Conservation (phyloP, 2,797 vertebrate genomes). For the Prionace glauca region DNA sequence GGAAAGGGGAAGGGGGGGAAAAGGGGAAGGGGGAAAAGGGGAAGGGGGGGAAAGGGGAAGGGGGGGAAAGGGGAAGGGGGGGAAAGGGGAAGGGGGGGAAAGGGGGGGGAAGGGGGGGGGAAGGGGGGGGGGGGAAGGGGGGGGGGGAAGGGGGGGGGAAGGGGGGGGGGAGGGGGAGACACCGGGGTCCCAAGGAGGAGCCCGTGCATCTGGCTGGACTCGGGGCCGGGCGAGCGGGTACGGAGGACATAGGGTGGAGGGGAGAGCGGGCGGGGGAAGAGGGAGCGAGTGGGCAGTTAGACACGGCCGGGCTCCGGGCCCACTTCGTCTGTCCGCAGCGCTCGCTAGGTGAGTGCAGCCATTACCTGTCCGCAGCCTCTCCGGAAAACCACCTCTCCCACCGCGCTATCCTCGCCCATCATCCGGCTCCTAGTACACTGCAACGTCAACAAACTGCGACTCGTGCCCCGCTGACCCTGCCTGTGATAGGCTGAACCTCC, state of each 20-base stretch:
- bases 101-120: background rate
- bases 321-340: background rate
- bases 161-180: too few relatives aligned
- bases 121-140: rapidly evolving
- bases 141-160: background rate
- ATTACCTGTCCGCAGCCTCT: slow-evolving; percentile 20
- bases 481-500: background rate
- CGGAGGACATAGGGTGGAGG: background rate
- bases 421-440: background rate
- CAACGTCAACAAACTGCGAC: background rate
- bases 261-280: too few relatives aligned
- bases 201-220: too few relatives aligned
- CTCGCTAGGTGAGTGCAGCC: too few relatives aligned
- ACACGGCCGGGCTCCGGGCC: too few relatives aligned
- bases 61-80: too few relatives aligned
- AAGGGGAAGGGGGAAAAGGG: background rate
- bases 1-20: too few relatives aligned
- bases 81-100: too few relatives aligned
- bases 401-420: background rate
- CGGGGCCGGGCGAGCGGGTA: too few relatives aligned
- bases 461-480: background rate
- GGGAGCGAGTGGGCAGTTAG: too few relatives aligned
- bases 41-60: background rate
- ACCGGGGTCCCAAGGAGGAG: background rate
- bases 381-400: background rate